phyloP scores from a whole-genome alignment of 2,797 vertebrate genomes.

The Delichon dasypus region DNA sequence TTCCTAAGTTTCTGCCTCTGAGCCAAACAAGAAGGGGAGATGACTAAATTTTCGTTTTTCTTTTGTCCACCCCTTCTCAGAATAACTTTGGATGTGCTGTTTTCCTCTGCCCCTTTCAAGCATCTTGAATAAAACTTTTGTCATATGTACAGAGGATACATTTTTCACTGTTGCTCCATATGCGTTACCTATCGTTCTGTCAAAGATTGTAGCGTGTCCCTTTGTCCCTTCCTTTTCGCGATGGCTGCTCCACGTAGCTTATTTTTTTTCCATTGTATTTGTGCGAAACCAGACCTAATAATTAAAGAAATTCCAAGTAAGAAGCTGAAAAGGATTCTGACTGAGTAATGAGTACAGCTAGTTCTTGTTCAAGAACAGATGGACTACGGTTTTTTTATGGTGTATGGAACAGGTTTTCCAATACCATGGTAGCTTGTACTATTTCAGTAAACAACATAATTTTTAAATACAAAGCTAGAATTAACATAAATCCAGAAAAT shows the following conservation, averaged over 20 bases:
- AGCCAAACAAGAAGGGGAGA: neutral
- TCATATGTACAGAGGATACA: neutral
- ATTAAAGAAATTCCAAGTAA: neutral
- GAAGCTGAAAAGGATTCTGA: neutral
- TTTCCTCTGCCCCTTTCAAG: neutral
- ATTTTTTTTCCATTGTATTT: neutral
- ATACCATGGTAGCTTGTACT: neutral
- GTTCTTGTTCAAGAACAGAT: neutral
- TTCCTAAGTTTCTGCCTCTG: neutral
- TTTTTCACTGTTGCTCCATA: neutral
- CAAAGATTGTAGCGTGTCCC: neutral
- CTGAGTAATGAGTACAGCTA: neutral
- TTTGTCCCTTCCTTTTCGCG: neutral
- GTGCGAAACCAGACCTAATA: neutral
- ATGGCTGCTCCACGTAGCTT: neutral
- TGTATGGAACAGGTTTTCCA: constrained; percentile 10
- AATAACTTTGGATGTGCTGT: neutral
- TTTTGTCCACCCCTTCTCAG: neutral
- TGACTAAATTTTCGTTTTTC: neutral
- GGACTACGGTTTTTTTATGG: neutral
- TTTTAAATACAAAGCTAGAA: neutral
- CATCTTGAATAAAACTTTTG: neutral
- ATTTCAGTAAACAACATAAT: neutral
- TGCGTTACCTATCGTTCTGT: neutral
- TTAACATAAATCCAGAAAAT: neutral